These are phyloP conservation scores for Catharus fuscescens DNA, from an alignment of 2,113 vertebrate genomes.

Conservation along the genomic window DNA sequence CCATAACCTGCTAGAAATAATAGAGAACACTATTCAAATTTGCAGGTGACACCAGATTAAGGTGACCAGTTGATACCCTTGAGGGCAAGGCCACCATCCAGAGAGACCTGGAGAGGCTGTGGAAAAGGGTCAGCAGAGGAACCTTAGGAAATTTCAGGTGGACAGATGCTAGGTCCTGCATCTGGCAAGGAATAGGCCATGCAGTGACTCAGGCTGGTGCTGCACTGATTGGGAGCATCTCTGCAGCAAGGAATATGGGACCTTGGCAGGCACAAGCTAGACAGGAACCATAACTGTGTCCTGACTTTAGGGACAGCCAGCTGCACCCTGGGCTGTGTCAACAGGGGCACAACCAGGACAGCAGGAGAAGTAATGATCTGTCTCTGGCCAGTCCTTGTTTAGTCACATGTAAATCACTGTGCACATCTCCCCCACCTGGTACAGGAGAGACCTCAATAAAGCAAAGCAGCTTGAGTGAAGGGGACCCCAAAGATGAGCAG, in stretches of 20 bases:
- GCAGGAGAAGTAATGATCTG: not conserved
- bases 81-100: not conserved
- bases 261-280: not conserved
- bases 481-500: rapidly evolving
- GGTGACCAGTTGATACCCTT: not conserved
- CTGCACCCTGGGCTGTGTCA: not conserved
- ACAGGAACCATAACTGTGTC: not conserved
- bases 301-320: not conserved
- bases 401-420: not conserved
- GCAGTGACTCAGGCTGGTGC: not conserved
- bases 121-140: not conserved
- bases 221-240: not conserved
- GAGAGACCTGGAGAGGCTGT: not conserved
- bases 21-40: not conserved
- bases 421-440: rapidly evolving
- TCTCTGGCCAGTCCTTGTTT: not conserved
- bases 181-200: not conserved
- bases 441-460: not conserved
- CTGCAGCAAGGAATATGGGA: not conserved
- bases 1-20: not conserved
- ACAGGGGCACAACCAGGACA: not conserved
- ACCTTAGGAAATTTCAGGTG: not conserved
- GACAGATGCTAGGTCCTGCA: not conserved
- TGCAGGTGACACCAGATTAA: not conserved
- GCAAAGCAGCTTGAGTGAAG: not conserved